Conservation (phyloP, 1,140 invertebrate genomes). For the Hormaphis cornu region DNA sequence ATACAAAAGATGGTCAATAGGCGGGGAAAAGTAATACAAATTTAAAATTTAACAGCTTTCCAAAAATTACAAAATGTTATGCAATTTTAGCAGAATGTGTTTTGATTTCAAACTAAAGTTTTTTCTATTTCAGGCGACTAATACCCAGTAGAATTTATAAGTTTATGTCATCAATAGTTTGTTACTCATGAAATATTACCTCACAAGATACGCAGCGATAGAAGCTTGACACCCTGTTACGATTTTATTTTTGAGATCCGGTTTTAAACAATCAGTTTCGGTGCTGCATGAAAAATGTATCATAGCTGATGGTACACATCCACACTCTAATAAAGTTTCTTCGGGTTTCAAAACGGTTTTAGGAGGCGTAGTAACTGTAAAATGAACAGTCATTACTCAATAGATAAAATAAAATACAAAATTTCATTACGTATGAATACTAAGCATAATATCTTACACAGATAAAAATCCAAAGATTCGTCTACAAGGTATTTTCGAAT, state of each 20-base stretch:
- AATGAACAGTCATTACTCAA: constrained; percentile 34
- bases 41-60: too few species aligned
- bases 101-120: too few species aligned
- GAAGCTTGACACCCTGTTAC: constrained; percentile 9
- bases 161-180: too few species aligned
- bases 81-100: too few species aligned
- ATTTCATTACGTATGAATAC: neutral
- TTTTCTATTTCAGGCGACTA: too few species aligned
- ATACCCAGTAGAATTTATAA: too few species aligned
- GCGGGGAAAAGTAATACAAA: too few species aligned
- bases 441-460: constrained; percentile 56
- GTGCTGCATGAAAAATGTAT: constrained; percentile 51
- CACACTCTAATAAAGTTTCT: constrained; percentile 53
- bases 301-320: constrained; percentile 64
- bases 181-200: too few species aligned
- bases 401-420: neutral
- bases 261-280: constrained; percentile 10
- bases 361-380: constrained; percentile 63
- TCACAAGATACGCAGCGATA: constrained; percentile 26
- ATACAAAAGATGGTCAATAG: too few species aligned
- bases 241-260: neutral
- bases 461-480: constrained; percentile 53
- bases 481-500: constrained; percentile 56
- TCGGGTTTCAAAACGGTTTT: constrained; percentile 52
- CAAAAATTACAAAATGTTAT: too few species aligned